phyloP scores from a whole-genome alignment of 2,113 vertebrate genomes.

The Callocephalon fimbriatum region DNA sequence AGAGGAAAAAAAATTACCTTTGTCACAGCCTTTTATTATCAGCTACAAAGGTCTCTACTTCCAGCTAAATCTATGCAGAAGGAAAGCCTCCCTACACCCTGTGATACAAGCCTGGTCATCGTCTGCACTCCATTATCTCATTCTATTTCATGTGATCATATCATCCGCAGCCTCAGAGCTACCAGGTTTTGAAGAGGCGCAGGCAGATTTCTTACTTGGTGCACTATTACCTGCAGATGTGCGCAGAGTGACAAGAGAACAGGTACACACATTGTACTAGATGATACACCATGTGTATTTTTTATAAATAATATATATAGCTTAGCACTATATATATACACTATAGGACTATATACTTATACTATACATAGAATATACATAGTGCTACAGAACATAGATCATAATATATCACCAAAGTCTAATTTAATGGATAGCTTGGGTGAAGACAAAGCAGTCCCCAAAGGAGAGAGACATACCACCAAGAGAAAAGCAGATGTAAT shows the following conservation, averaged over 20 bases:
- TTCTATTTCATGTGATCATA: background rate
- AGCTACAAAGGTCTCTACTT: background rate
- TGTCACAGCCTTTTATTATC: background rate
- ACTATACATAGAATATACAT: too few species aligned
- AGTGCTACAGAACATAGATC: background rate
- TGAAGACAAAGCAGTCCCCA: background rate
- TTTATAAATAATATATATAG: background rate
- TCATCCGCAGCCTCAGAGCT: rapidly evolving
- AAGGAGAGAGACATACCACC: background rate
- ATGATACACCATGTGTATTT: rapidly evolving
- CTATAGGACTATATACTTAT: background rate
- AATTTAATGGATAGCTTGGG: background rate
- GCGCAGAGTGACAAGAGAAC: background rate
- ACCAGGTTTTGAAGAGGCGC: background rate
- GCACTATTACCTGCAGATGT: rapidly evolving
- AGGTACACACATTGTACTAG: rapidly evolving
- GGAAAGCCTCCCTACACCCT: background rate
- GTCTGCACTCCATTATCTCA: background rate
- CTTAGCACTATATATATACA: background rate
- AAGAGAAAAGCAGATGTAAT: background rate
- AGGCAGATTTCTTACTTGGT: background rate
- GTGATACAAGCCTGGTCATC: background rate
- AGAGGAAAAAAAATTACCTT: background rate
- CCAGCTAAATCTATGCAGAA: background rate
- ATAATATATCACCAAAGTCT: too few species aligned